phyloP scores from a whole-genome alignment of 2,888 invertebrate species.

The Onchidella celtica region DNA sequence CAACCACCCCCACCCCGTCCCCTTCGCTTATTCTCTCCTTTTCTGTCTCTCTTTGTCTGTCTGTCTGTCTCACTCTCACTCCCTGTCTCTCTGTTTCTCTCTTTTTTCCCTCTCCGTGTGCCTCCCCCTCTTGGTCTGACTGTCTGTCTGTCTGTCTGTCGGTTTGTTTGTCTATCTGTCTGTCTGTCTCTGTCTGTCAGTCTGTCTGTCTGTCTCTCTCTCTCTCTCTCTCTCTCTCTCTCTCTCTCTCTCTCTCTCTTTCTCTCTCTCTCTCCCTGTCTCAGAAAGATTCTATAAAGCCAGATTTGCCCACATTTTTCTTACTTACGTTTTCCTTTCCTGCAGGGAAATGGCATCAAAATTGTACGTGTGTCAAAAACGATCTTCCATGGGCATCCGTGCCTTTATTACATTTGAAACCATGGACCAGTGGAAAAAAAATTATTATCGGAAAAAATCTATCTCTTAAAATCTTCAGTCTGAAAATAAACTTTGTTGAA shows the following conservation, averaged over 20 bases:
- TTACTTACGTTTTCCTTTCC: too few species aligned
- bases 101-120: background rate
- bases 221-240: background rate
- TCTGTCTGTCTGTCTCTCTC: background rate
- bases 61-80: background rate
- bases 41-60: background rate
- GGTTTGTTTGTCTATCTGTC: background rate
- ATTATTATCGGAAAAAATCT: too few species aligned
- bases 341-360: too few species aligned
- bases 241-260: conserved; percentile 1
- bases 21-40: background rate
- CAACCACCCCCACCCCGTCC: background rate
- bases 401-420: too few species aligned
- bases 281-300: too few species aligned
- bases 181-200: background rate
- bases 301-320: too few species aligned
- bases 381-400: too few species aligned
- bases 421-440: too few species aligned
- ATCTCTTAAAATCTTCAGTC: too few species aligned
- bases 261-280: conserved; percentile 8
- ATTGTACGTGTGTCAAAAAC: too few species aligned
- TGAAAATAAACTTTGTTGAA: too few species aligned
- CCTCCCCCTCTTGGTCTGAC: conserved; percentile 19
- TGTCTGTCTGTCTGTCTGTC: too few species aligned
- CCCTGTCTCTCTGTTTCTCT: background rate